Evolutionary conservation across 2,113 vertebrate species (phyloP).

Genomic region (Chauna torquata): DNA sequence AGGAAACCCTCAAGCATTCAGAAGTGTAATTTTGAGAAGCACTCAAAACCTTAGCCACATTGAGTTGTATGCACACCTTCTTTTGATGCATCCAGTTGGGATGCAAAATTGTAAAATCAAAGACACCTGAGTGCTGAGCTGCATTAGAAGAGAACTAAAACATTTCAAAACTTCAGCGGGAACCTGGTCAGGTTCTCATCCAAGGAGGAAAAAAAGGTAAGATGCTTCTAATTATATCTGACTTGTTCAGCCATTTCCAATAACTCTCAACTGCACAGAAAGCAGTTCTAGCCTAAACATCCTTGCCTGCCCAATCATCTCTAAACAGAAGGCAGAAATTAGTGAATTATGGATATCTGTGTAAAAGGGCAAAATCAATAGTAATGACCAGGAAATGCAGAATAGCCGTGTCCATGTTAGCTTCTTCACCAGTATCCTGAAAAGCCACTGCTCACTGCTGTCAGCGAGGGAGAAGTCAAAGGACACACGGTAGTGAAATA

Average conservation of each 20-base stretch:
- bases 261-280: neutral
- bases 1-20: neutral
- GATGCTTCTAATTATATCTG: neutral
- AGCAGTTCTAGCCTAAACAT: neutral
- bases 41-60: neutral
- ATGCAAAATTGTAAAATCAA: neutral
- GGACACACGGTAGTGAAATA: neutral
- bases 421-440: neutral
- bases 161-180: neutral
- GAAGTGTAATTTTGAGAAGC: neutral
- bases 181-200: neutral
- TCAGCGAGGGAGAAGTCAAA: neutral
- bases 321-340: neutral
- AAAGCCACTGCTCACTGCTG: neutral
- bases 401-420: accelerated
- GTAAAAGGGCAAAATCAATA: neutral
- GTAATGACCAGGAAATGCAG: neutral
- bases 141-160: neutral
- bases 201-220: neutral
- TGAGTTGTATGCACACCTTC: neutral
- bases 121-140: accelerated
- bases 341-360: neutral
- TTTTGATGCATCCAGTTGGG: neutral
- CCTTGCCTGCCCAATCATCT: neutral
- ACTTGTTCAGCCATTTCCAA: neutral